Percentiles rank a stretch among this genome's conserved stretches.
Conservation (phyloP, 2,113 vertebrate species). For the Proteles cristata region DNA sequence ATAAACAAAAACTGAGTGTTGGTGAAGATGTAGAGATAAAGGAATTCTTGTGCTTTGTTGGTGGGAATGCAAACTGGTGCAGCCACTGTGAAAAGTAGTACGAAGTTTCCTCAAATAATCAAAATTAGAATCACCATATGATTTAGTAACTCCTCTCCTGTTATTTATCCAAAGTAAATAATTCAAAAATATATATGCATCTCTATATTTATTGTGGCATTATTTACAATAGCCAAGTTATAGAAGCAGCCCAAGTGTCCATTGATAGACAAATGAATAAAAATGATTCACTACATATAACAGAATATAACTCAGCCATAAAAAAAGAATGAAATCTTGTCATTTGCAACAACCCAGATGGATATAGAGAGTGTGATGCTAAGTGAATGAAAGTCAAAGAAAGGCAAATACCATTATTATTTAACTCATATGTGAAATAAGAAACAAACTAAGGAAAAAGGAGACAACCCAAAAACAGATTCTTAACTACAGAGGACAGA, state of each 20-base stretch:
- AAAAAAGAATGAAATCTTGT: not conserved
- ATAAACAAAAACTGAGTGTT: not conserved
- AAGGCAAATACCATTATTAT: not conserved
- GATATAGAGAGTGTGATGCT: not conserved
- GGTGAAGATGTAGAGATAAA: not conserved
- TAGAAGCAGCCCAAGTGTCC: not conserved
- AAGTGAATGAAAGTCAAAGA: not conserved
- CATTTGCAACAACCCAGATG: not conserved
- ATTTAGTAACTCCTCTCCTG: not conserved
- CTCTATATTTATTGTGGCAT: not conserved
- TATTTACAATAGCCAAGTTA: not conserved
- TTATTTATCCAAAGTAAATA: not conserved
- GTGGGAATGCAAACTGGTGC: not conserved
- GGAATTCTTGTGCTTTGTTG: not conserved
- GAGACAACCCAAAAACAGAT: not conserved
- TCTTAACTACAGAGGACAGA: not conserved
- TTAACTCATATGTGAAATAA: not conserved
- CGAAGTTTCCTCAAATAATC: not conserved
- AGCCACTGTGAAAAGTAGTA: not conserved
- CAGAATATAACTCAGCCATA: not conserved
- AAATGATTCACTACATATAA: not conserved
- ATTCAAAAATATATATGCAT: not conserved
- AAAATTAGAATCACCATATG: not conserved
- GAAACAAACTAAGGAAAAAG: not conserved
- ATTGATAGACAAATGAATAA: not conserved